Evolutionary conservation across 2,888 invertebrate genomes (phyloP).

Genomic region (Rapana venosa): DNA sequence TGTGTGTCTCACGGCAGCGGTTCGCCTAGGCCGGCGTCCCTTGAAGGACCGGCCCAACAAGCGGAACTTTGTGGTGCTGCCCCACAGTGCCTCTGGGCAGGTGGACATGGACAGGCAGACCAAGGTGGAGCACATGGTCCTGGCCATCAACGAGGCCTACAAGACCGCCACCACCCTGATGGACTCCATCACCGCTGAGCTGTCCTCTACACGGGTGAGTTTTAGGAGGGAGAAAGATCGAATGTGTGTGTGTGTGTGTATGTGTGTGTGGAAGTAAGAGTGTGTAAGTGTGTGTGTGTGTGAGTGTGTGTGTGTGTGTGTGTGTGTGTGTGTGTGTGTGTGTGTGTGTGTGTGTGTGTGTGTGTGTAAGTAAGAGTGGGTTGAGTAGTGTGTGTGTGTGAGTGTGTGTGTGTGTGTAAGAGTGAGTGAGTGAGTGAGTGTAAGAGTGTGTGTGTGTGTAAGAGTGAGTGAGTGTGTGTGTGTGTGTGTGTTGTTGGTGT

Average conservation of each 20-base stretch:
- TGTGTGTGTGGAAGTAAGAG: background rate
- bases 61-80: conserved; percentile 69
- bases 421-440: too few relatives aligned
- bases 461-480: too few relatives aligned
- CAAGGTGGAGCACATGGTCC: conserved; percentile 70
- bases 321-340: background rate
- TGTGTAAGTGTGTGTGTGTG: background rate
- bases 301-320: background rate
- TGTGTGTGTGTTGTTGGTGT: background rate
- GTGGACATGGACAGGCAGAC: conserved; percentile 70
- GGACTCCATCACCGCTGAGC: conserved; percentile 47
- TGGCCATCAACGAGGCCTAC: conserved; percentile 71
- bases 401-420: too few relatives aligned
- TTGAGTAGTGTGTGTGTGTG: too few relatives aligned
- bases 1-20: too few relatives aligned
- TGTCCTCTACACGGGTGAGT: background rate
- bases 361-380: too few relatives aligned
- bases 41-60: conserved; percentile 71
- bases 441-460: too few relatives aligned
- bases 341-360: background rate
- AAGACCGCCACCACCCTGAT: conserved; percentile 60
- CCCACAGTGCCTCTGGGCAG: conserved; percentile 61
- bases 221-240: too few relatives aligned
- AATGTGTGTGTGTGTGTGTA: background rate
- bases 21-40: conserved; percentile 69